A percentile compares a stretch with the other conserved stretches of the same genome.
These are phyloP conservation scores for Daboia siamensis DNA, from an alignment of 2,113 vertebrate genomes.

Conservation along the genomic window DNA sequence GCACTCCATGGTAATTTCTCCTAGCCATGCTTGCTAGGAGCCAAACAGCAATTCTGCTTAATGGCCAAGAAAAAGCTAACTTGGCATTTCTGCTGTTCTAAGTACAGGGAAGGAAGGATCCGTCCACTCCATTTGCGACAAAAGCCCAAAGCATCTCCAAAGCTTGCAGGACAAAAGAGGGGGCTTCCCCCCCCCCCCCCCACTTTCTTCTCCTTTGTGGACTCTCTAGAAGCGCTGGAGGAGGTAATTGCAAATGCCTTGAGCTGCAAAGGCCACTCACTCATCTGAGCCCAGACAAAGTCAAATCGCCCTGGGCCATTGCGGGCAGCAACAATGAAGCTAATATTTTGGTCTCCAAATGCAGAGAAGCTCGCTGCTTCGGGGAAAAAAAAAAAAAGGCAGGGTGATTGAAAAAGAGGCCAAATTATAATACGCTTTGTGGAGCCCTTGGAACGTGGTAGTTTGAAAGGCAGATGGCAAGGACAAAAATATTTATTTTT, in stretches of 20 bases:
- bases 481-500: not conserved
- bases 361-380: not conserved
- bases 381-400: too few species aligned
- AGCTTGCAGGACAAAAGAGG: not conserved
- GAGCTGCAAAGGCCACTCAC: not conserved
- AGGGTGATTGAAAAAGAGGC: not conserved
- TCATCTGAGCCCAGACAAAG: not conserved
- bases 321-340: not conserved
- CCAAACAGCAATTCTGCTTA: not conserved
- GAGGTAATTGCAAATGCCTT: not conserved
- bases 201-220: not conserved
- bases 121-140: not conserved
- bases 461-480: not conserved
- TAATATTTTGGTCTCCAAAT: not conserved
- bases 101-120: not conserved
- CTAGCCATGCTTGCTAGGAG: too few species aligned
- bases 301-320: not conserved
- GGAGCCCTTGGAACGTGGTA: not conserved
- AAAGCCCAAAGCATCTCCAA: not conserved
- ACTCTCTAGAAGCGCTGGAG: not conserved
- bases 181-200: fast-evolving
- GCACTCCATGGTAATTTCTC: not conserved
- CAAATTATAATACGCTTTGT: not conserved
- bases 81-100: not conserved
- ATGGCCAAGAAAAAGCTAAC: not conserved